Conservation (phyloP, 2,113 vertebrate species). For the Apteryx mantelli region DNA sequence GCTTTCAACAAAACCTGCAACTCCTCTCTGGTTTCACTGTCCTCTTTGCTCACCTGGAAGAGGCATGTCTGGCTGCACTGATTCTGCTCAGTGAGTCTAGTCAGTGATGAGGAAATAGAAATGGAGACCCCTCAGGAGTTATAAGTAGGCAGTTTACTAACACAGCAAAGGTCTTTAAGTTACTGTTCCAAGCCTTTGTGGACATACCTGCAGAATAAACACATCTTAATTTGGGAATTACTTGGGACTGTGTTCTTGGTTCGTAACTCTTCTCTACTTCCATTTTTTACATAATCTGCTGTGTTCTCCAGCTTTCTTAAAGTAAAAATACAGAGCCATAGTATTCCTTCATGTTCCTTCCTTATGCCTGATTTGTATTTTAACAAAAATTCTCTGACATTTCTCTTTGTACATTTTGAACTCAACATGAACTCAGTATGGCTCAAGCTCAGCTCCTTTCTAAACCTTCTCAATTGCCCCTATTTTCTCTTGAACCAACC, state of each 20-base stretch:
- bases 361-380: neutral
- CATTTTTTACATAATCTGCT: neutral
- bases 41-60: neutral
- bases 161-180: neutral
- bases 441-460: neutral
- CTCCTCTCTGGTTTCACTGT: neutral
- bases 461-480: neutral
- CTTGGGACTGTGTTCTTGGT: neutral
- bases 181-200: neutral
- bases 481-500: neutral
- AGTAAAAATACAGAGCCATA: neutral
- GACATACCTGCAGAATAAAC: neutral
- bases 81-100: neutral
- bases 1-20: neutral
- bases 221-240: neutral
- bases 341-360: neutral
- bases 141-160: neutral
- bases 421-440: neutral
- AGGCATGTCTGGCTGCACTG: neutral
- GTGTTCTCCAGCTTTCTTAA: neutral
- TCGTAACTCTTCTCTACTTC: neutral
- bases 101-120: neutral
- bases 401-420: neutral
- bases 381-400: neutral
- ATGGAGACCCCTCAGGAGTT: rapidly evolving